phyloP scores from a whole-genome alignment of 2,888 invertebrate species.

The Hirudinaria manillensis region DNA sequence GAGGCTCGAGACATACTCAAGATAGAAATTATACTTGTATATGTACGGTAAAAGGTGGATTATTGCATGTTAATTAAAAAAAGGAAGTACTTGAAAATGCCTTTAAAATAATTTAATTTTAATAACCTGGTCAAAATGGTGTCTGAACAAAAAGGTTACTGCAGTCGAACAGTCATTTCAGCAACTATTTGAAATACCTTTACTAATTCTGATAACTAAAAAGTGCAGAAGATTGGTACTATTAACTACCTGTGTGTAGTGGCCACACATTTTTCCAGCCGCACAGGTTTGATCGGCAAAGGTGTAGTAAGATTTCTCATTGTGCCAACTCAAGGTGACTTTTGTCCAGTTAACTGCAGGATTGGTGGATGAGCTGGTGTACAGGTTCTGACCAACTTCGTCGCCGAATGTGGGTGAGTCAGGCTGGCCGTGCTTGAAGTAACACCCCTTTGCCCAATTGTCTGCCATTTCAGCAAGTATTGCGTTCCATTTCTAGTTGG shows the following conservation, averaged over 20 bases:
- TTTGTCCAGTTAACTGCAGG: constrained; percentile 7
- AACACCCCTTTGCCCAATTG: constrained; percentile 4
- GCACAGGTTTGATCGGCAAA: neutral
- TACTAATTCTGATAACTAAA: no score
- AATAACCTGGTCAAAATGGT: no score
- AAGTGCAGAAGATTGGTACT: no score
- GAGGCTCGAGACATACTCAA: no score
- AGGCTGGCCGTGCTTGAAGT: constrained; percentile 22
- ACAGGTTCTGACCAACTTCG: constrained; percentile 24
- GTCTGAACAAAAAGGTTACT: no score
- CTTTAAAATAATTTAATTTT: no score
- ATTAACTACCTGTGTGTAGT: constrained; percentile 21
- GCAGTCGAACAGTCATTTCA: no score
- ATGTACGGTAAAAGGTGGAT: no score
- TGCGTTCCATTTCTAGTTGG: constrained; percentile 6
- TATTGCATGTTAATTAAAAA: no score
- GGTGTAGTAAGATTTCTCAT: constrained; percentile 15
- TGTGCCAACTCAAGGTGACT: constrained; percentile 6
- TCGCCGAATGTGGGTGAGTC: neutral
- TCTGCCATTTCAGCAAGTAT: constrained; percentile 18
- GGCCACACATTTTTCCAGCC: constrained; percentile 17
- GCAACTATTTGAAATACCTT: no score
- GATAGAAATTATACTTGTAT: no score
- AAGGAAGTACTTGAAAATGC: no score
- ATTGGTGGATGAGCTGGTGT: neutral